Evolutionary conservation across 2,888 invertebrate genomes (phyloP), one percentile per base, ranked within the genome.

Genomic region (Loripinus fragilis): DNA sequence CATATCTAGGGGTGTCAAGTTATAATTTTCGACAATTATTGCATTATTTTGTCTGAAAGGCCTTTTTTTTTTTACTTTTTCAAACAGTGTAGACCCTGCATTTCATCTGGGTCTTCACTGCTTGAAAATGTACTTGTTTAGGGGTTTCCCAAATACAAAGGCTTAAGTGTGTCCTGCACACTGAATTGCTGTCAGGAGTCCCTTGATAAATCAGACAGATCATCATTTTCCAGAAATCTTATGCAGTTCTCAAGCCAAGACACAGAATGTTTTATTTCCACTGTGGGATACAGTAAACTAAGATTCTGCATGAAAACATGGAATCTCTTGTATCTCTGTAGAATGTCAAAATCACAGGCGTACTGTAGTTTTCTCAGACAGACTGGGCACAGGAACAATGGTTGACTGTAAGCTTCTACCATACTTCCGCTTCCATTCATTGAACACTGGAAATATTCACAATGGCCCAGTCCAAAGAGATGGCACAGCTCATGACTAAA

Each of bases 361-460:
- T 90, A 85, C 73, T 92, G 92, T 3, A 93, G 86, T 81, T 93
- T 93, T 23, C 90, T 81, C 60, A 92, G 81, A 78, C 93, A 93
- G 3, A 93, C 90, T 2, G 93, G 93, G 84, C 93, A 93, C 50
- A 92, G 86, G 78, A 91, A 91, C 28, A 92, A 78, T 2, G 93
- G 93, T 79, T 93, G 92, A 2, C 78, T 72, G 71, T 90, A 77
- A 23, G 92, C 92, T 64, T 92, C 88, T 0, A 77, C 66, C 74
- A 92, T 81, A 23, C 91, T 89, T n/a, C 78, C 81, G 76, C 92
- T 93, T 76, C 91, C 92, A 74, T 93, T 93, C 93, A 93, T 93
- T 28, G 87, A 83, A 82, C 93, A 93, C 17, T 79, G 82, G 81
- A 92, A 93, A 72, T 88, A 92, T 50, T 86, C 86, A 78, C 93